Evolutionary conservation across 2,797 vertebrate species (phyloP), one percentile per base, ranked within the genome.

Genomic region (Aulostomus chinensis): DNA sequence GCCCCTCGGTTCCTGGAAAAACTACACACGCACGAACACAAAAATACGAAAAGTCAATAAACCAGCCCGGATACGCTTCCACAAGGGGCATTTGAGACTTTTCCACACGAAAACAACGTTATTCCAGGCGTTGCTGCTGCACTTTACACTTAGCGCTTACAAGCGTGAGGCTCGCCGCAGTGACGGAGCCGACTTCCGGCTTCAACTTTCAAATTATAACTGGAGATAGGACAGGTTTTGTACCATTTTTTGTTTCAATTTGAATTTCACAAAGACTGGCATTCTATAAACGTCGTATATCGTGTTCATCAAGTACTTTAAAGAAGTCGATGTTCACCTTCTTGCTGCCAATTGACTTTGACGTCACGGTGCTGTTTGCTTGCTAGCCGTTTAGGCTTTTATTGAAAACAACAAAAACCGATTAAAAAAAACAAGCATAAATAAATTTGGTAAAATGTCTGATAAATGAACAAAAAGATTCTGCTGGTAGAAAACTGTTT

Each of bases 1-100:
- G 66, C 80, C 92, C 56, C 92, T 93, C 58, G 96, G 95, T 40
- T 98, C 96, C 68, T 92, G 92, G 58, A 90, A 93, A 67, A 96
- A 92, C 96, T 98, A 85, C 58, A 80, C 66, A 41, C n/a, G 1
- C 8, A 2, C 3, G 16, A 45, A 31, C n/a, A 13, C 16, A 5
- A 0, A 24, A 16, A 57, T 9, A 22, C 17, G 4, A 9, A 7
- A 9, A 34, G 24, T 5, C 6, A 25, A 25, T 25, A 25, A 9
- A 25, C 24, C 24, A 6, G 4, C 24, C 2, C 1, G 4, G 24
- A 25, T 25, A 2, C n/a, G n/a, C n/a, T n/a, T n/a, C n/a, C n/a
- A 5, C 1, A 9, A 0, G 2, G 2, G 1, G 10, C 8, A 10
- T 33, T 31, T 2, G 0, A 22, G 2, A 0, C n/a, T 26, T 37